Base-by-base conservation (phyloP, 2,888 invertebrate genomes). In the Zeuzera pyrina region DNA sequence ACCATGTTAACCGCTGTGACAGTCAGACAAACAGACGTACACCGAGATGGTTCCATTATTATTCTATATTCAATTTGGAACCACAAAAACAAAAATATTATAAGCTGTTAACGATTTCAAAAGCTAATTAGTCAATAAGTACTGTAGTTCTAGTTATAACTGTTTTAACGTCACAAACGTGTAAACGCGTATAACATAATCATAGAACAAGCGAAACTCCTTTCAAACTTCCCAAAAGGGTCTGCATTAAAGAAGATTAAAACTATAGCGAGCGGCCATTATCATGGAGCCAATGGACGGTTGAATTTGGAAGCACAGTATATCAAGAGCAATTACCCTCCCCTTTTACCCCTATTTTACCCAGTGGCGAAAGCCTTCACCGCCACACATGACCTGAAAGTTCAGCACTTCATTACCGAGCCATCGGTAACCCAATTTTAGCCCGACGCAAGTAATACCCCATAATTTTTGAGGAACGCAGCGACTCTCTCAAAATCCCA, bases 211-310 rank as follows among this genome's bases (percentile, higher is more conserved):
- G 51, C 50, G 52, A 47, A 48, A 55, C 51, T 52, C 61, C 57
- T 51, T 52, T 57, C 47, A 43, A 47, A 54, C 42, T 56, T 61
- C 56, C 52, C 57, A 50, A 52, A 58, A 71, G 67, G 73, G 73
- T 67, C 65, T 60, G 65, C 67, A 57, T 72, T 76, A 74, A 74
- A 76, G 69, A 70, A 74, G 74, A 76, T 77, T 77, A 74, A 73
- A 77, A 77, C 73, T 76, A 71, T 65, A 58, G 58, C 54, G 60
- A 43, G 52, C 40, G 42, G 57, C 62, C 62, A 68, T 73, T 72
- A 69, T 65, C 57, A 57, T 49, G 39, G 52, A 38, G 35, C 43
- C 46, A 45, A 42, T 45, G 52, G 45, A 49, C 52, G 52, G 47
- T 42, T 47, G 59, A 55, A 50, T 57, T 53, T 57, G 52, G 55